Evolutionary conservation across 2,797 vertebrate species (phyloP).

Genomic region (Phoxinus dragarum): DNA sequence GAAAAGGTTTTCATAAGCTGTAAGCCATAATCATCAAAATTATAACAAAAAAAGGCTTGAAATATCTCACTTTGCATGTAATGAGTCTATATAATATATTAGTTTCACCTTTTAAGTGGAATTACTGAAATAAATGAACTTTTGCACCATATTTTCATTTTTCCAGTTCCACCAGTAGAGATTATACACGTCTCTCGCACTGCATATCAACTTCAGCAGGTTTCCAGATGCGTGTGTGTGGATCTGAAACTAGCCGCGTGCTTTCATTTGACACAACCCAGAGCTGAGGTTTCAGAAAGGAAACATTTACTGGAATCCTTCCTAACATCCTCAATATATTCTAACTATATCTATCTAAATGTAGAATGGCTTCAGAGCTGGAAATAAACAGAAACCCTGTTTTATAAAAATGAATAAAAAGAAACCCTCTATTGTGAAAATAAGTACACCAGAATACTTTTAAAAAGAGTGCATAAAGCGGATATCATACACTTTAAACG

Average conservation of each 20-base stretch:
- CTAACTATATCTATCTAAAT: background rate
- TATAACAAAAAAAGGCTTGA: no score
- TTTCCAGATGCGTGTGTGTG: background rate
- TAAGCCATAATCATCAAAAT: no score
- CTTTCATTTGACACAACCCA: background rate
- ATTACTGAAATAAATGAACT: no score
- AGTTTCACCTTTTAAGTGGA: no score
- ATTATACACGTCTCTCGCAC: background rate
- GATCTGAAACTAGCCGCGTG: background rate
- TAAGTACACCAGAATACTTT: background rate
- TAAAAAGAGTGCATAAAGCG: background rate
- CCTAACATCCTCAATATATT: background rate
- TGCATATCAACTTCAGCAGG: background rate
- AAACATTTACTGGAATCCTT: background rate
- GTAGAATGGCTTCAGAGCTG: background rate
- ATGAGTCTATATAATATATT: no score
- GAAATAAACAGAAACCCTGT: background rate
- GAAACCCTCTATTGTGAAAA: background rate
- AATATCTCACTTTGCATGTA: no score
- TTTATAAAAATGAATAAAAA: no score
- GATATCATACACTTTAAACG: background rate
- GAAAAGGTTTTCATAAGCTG: no score
- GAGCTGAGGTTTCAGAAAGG: background rate
- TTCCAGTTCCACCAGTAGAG: no score
- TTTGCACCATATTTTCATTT: no score